These are phyloP conservation scores for Boulengeromyrus knoepffleri DNA, from an alignment of 2,113 vertebrate genomes.

Conservation along the genomic window DNA sequence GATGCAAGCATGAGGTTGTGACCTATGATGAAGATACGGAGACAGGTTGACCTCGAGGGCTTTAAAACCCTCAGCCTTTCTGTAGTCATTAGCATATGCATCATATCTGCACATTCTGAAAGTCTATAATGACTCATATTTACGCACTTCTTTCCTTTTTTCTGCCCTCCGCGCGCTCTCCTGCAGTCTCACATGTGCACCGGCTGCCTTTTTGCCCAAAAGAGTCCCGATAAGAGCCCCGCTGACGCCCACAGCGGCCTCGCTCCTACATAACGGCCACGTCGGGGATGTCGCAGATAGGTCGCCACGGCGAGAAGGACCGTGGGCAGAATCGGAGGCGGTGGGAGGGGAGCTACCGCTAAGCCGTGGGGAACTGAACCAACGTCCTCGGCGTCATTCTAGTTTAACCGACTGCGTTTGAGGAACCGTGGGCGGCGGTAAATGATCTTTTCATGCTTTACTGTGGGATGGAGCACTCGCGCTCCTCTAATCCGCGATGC, in stretches of 20 bases:
- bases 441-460: conserved; percentile 46
- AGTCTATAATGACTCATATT: conserved; percentile 64
- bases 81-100: conserved; percentile 54
- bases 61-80: conserved; percentile 28
- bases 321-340: conserved; percentile 12
- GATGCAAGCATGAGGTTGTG: neutral
- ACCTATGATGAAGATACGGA: neutral
- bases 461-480: neutral
- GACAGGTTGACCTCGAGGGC: neutral
- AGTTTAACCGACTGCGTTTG: conserved; percentile 48
- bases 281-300: conserved; percentile 44
- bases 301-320: conserved; percentile 14
- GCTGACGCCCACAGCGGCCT: conserved; percentile 31
- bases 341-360: conserved; percentile 54
- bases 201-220: conserved; percentile 20
- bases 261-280: conserved; percentile 36
- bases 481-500: conserved; percentile 7
- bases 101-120: conserved; percentile 66
- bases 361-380: conserved; percentile 56
- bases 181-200: neutral
- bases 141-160: conserved; percentile 51
- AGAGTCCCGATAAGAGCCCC: conserved; percentile 29
- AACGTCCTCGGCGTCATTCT: conserved; percentile 52
- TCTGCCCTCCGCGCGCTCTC: conserved; percentile 38
- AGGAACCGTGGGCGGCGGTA: conserved; percentile 52